A percentile compares a stretch with the other conserved stretches of the same genome.
phyloP scores from a whole-genome alignment of 2,888 invertebrate species.

The Miltochrista miniata region DNA sequence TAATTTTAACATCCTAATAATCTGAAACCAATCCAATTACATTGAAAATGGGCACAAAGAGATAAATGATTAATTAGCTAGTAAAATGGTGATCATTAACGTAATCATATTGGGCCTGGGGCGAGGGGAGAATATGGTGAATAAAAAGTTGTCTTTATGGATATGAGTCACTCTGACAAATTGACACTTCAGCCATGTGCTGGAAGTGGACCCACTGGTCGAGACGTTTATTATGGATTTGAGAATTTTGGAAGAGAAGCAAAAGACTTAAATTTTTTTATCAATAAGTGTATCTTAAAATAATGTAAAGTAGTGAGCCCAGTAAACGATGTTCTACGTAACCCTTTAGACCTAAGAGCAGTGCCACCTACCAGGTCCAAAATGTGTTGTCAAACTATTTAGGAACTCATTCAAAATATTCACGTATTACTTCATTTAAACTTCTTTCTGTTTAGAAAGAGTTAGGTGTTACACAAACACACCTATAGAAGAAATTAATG shows the following conservation, averaged over 20 bases:
- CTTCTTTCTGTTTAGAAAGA: too few relatives aligned
- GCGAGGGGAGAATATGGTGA: constrained; percentile 41
- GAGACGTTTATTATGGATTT: constrained; percentile 17
- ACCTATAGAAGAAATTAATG: too few relatives aligned
- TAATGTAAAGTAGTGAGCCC: too few relatives aligned
- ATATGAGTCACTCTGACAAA: constrained; percentile 41
- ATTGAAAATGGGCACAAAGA: constrained; percentile 30
- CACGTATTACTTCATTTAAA: too few relatives aligned
- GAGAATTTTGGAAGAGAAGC: background rate
- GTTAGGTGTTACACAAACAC: too few relatives aligned
- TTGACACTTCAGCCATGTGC: constrained; percentile 38
- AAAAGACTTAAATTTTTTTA: background rate
- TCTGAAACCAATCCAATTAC: constrained; percentile 30
- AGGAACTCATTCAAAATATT: too few relatives aligned
- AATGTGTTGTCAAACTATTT: too few relatives aligned
- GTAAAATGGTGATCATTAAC: constrained; percentile 46
- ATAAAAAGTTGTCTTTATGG: constrained; percentile 52
- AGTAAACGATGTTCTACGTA: too few relatives aligned
- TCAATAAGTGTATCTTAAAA: too few relatives aligned
- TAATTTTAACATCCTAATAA: constrained; percentile 23
- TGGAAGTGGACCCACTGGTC: constrained; percentile 8
- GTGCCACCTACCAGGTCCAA: too few relatives aligned
- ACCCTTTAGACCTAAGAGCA: too few relatives aligned
- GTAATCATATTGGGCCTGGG: constrained; percentile 47
- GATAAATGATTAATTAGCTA: constrained; percentile 44